Evolutionary conservation across 2,888 invertebrate genomes (phyloP), one percentile per base, ranked within the genome.

Genomic region (Patella depressa): DNA sequence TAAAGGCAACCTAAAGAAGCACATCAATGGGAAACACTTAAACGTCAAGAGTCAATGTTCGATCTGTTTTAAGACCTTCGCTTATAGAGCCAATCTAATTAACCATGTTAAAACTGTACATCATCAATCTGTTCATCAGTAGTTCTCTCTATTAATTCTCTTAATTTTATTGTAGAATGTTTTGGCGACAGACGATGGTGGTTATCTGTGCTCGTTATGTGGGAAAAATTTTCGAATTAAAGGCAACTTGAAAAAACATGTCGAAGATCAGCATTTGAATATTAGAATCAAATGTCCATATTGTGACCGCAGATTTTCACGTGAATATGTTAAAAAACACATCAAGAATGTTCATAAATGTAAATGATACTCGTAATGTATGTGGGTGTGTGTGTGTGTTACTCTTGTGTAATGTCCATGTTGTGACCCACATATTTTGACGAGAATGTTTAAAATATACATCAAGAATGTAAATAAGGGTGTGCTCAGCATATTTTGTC

Each of bases 321-420:
- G 24, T 19, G 65, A 65, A 65, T 65, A 65, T 65, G 65, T 65
- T 65, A 65, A 65, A 65, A 65, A 65, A 65, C 65, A 65, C 19
- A 65, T 65, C 24, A 65, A 65, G 24, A 19, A 19, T 24, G 65
- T 65, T 19, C 65, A 65, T 65, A 24, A 24, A 9, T 65, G 65
- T 65, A 12, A 9, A 24, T 65, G 24, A 65, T 65, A 24, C 24
- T 14, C 3, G 65, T 24, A 24, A n/a, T 65, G 11, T 19, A 19
- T 65, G 14, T 65, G 11, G 14, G 11, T 24, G 19, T 24, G 24
- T 19, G 19, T 7, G 24, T 19, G 24, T 24, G 65, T 45, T 7
- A 45, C 7, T 45, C 45, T 45, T 45, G 45, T 45, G 45, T 9
- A 45, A 45, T 45, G 45, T 45, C 45, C 45, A 45, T 45, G 45